Percentiles rank a stretch among this genome's conserved stretches.
Evolutionary conservation across 2,113 vertebrate species (phyloP).

Genomic region (Craseonycteris thonglongyai): DNA sequence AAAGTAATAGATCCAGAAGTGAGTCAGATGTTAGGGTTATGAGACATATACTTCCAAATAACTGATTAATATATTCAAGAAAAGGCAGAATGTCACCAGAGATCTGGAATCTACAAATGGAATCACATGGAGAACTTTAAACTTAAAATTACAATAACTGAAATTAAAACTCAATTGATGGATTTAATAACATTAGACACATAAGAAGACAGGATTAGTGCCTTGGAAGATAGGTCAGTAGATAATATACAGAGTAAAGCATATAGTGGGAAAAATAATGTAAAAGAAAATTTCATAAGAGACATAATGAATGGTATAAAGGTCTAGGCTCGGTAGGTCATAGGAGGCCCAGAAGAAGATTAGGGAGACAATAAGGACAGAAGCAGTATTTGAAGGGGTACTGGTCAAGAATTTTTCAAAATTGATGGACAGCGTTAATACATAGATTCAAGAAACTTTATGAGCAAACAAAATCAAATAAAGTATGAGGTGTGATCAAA

Average conservation of each 20-base stretch:
- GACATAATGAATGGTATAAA: background rate
- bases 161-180: background rate
- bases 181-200: background rate
- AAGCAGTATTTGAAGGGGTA: background rate
- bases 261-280: background rate
- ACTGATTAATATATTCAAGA: background rate
- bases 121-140: background rate
- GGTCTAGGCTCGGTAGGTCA: background rate
- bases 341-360: background rate
- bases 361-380: background rate
- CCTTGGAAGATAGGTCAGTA: background rate
- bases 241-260: background rate
- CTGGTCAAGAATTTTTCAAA: background rate
- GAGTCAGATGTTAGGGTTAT: background rate
- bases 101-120: background rate
- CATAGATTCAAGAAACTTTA: background rate
- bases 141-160: background rate
- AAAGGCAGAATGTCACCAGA: background rate
- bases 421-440: background rate
- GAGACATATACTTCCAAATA: background rate
- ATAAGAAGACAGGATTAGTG: background rate
- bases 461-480: background rate
- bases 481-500: too few species aligned
- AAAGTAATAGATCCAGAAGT: background rate
- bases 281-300: background rate